These are phyloP conservation scores for Uropsilus gracilis DNA, from an alignment of 2,113 vertebrate genomes.

Conservation along the genomic window DNA sequence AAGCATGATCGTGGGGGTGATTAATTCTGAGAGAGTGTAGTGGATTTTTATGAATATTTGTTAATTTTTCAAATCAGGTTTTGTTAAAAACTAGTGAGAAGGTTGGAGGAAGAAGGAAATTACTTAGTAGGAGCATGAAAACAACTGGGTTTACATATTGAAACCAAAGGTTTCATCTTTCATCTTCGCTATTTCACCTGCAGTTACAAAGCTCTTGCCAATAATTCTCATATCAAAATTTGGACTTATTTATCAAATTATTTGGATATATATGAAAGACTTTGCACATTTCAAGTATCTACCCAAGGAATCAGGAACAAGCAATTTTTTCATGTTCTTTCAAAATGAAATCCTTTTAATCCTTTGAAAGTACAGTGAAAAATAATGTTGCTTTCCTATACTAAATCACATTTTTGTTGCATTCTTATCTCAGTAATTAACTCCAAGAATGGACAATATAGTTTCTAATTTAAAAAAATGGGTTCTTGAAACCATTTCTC, in stretches of 20 bases:
- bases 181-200: not conserved
- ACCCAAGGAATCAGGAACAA: not conserved
- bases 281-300: not conserved
- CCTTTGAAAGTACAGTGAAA: not conserved
- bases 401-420: not conserved
- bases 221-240: not conserved
- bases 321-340: not conserved
- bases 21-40: not conserved
- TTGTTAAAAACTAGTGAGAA: not conserved
- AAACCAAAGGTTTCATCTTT: not conserved
- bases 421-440: conserved; percentile 6
- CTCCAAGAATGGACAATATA: not conserved
- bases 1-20: not conserved
- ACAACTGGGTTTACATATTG: not conserved
- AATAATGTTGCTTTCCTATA: not conserved
- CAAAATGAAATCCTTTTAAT: not conserved
- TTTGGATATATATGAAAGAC: not conserved
- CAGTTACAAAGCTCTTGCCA: not conserved
- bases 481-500: conserved; percentile 25
- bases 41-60: not conserved
- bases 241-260: not conserved
- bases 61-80: not conserved
- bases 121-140: not conserved
- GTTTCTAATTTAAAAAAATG: not conserved
- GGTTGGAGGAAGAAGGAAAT: not conserved